These are phyloP conservation scores for Limnothrissa miodon DNA, from an alignment of 2,113 vertebrate species.

Conservation along the genomic window DNA sequence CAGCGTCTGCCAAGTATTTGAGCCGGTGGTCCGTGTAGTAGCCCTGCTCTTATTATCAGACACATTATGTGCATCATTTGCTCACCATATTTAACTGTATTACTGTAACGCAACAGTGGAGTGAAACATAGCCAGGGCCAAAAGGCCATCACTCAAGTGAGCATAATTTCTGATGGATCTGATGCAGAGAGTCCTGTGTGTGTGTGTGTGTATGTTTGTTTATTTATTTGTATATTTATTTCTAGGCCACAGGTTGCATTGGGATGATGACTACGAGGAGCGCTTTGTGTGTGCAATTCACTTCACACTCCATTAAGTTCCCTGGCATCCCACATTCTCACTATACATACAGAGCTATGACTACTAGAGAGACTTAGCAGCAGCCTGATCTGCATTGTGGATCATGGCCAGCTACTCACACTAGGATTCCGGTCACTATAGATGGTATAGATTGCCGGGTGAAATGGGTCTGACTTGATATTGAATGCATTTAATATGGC, in stretches of 20 bases:
- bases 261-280: neutral
- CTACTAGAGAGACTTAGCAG: neutral
- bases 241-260: neutral
- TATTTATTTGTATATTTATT: neutral
- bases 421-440: neutral
- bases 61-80: constrained; percentile 6
- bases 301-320: neutral
- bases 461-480: neutral
- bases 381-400: neutral
- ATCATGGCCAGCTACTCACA: neutral
- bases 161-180: neutral
- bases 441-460: neutral
- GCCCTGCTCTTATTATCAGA: neutral
- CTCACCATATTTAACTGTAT: neutral
- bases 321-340: neutral
- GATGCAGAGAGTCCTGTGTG: neutral
- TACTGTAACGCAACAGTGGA: neutral
- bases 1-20: neutral
- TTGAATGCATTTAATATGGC: neutral
- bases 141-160: neutral
- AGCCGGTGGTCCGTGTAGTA: neutral
- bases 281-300: neutral
- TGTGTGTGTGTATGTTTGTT: too few relatives aligned
- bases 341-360: neutral
- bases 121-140: neutral